These are phyloP conservation scores for Monomorium pharaonis DNA, from an alignment of 1,140 invertebrate species.

Conservation along the genomic window DNA sequence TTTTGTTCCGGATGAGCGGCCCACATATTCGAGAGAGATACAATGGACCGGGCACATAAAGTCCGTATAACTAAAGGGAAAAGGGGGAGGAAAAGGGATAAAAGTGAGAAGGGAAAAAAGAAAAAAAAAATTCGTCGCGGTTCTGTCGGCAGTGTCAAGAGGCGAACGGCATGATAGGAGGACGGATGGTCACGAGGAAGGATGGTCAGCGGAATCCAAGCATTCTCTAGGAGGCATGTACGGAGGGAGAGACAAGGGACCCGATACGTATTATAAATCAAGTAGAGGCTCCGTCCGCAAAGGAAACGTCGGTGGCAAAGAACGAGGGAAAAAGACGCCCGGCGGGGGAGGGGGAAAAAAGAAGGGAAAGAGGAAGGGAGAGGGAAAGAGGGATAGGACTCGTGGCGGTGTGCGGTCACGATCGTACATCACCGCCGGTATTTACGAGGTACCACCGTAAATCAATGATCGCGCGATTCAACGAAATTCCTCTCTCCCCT, in stretches of 20 bases:
- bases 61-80: neutral
- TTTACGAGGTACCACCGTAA: constrained; percentile 79
- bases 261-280: constrained; percentile 76
- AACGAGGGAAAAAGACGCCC: constrained; percentile 61
- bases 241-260: constrained; percentile 66
- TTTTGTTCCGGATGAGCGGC: neutral
- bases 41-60: neutral
- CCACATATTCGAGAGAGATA: constrained; percentile 20
- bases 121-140: constrained; percentile 40
- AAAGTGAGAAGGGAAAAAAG: constrained; percentile 16
- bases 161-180: constrained; percentile 15
- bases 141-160: neutral
- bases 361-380: neutral
- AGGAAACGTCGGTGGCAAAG: constrained; percentile 67
- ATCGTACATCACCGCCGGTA: constrained; percentile 77
- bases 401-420: constrained; percentile 60
- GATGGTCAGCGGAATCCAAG: constrained; percentile 38
- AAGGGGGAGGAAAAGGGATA: neutral
- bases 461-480: constrained; percentile 77
- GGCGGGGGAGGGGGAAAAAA: neutral
- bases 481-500: constrained; percentile 74
- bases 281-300: constrained; percentile 71
- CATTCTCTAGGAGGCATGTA: constrained; percentile 56
- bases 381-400: constrained; percentile 12
- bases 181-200: constrained; percentile 1